phyloP scores from a whole-genome alignment of 92 coral and sea anemone genomes.

The Heliopora coerulea region DNA sequence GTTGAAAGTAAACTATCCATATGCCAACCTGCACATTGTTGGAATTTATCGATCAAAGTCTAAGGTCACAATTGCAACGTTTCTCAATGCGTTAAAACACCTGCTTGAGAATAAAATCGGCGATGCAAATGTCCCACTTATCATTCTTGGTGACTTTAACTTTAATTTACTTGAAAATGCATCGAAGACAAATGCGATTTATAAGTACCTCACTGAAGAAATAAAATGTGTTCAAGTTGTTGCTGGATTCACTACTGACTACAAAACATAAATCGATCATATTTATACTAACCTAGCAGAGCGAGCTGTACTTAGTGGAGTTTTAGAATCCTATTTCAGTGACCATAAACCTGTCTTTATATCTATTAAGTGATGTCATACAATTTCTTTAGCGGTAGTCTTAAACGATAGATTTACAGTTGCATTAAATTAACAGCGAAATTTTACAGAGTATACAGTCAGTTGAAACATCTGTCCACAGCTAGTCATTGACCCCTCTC shows the following conservation, averaged over 20 bases:
- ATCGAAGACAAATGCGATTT: constrained; percentile 21
- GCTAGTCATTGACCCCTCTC: constrained; percentile 24
- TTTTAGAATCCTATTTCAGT: constrained; percentile 68
- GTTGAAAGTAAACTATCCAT: constrained; percentile 21
- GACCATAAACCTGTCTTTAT: constrained; percentile 70
- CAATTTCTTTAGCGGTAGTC: background rate
- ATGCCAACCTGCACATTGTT: constrained; percentile 41
- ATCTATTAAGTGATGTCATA: constrained; percentile 1
- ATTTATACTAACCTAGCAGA: constrained; percentile 59
- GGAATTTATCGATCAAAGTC: constrained; percentile 60
- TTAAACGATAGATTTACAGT: constrained; percentile 10
- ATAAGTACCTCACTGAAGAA: constrained; percentile 16
- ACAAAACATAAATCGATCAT: constrained; percentile 48
- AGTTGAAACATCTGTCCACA: constrained; percentile 21
- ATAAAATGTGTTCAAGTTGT: constrained; percentile 57
- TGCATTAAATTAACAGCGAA: constrained; percentile 4
- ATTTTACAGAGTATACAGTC: constrained; percentile 11
- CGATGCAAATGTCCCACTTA: constrained; percentile 26
- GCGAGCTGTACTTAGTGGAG: constrained; percentile 41
- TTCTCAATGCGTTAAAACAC: constrained; percentile 49
- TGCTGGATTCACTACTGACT: constrained; percentile 53
- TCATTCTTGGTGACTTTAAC: constrained; percentile 63
- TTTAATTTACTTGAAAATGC: constrained; percentile 43
- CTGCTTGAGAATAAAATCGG: constrained; percentile 39
- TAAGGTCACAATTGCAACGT: constrained; percentile 36